These are phyloP conservation scores for Dinocampus coccinellae DNA, from an alignment of 2,888 invertebrate species.

Conservation along the genomic window DNA sequence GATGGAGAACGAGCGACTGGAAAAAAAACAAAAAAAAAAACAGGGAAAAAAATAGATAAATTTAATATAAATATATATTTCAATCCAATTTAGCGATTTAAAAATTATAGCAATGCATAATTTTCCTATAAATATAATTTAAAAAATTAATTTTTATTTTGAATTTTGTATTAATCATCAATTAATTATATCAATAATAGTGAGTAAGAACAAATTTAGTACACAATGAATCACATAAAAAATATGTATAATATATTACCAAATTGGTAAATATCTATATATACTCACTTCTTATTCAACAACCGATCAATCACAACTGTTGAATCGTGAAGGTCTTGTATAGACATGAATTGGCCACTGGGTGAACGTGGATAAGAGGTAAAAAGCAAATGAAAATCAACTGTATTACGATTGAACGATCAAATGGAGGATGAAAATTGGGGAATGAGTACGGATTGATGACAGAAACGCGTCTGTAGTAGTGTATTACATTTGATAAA, in stretches of 20 bases:
- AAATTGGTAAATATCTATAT: slow-evolving; percentile 9
- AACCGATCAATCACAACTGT: slow-evolving; percentile 43
- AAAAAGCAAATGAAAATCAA: too few species aligned
- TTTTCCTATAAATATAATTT: neutral
- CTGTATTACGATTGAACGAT: slow-evolving; percentile 9
- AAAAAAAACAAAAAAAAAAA: neutral
- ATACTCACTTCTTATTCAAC: slow-evolving; percentile 37
- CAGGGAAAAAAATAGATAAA: neutral
- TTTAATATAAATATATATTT: too few species aligned
- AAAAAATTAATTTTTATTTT: neutral
- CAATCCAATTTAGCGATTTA: neutral
- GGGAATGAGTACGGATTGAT: neutral
- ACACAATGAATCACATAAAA: too few species aligned
- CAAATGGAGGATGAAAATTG: slow-evolving; percentile 3
- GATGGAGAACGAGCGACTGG: too few species aligned
- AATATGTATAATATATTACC: neutral
- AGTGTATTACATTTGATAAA: slow-evolving; percentile 8
- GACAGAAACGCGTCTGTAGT: neutral
- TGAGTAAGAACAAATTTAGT: too few species aligned
- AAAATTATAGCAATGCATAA: neutral
- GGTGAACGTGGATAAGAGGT: too few species aligned
- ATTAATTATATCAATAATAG: too few species aligned
- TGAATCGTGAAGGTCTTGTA: slow-evolving; percentile 31
- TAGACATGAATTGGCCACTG: too few species aligned
- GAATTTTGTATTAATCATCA: too few species aligned